Evolutionary conservation across 1,140 invertebrate species (phyloP).

Genomic region (Samia ricini): DNA sequence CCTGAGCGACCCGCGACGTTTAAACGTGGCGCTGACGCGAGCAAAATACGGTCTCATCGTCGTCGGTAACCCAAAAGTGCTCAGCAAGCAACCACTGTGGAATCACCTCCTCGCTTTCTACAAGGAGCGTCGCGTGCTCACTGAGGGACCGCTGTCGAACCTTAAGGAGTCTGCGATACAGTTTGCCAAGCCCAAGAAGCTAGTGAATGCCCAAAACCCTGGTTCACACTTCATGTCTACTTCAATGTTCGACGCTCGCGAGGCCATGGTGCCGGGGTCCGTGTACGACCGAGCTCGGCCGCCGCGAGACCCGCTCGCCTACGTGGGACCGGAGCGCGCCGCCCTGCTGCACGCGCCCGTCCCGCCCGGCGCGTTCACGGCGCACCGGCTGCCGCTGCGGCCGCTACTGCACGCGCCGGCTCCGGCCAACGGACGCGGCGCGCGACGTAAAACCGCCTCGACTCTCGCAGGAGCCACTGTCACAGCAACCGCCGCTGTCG

Average conservation of each 20-base stretch:
- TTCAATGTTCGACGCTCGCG: slow-evolving; percentile 94
- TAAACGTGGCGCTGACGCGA: slow-evolving; percentile 98
- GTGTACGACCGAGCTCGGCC: slow-evolving; percentile 77
- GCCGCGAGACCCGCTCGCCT: slow-evolving; percentile 90
- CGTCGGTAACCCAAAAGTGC: slow-evolving; percentile 98
- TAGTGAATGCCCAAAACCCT: slow-evolving; percentile 95
- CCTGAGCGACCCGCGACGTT: slow-evolving; percentile 96
- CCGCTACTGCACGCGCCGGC: slow-evolving; percentile 25
- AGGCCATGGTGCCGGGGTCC: slow-evolving; percentile 91
- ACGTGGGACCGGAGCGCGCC: slow-evolving; percentile 92
- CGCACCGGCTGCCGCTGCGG: slow-evolving; percentile 60
- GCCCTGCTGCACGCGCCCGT: slow-evolving; percentile 88
- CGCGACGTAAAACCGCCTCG: slow-evolving; percentile 45
- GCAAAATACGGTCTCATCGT: slow-evolving; percentile 99
- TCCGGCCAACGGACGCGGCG: slow-evolving; percentile 18
- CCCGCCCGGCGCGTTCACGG: slow-evolving; percentile 88
- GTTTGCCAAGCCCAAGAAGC: slow-evolving; percentile 97
- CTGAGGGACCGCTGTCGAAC: slow-evolving; percentile 98
- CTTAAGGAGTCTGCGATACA: slow-evolving; percentile 98
- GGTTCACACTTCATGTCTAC: slow-evolving; percentile 98
- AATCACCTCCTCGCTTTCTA: slow-evolving; percentile 98
- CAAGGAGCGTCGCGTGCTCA: slow-evolving; percentile 98
- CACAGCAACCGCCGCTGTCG: slow-evolving; percentile 82
- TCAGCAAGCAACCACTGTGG: slow-evolving; percentile 99
- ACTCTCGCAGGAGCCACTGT: slow-evolving; percentile 78